A percentile compares a stretch with the other conserved stretches of the same genome.
These are phyloP conservation scores for Esox lucius DNA, from an alignment of 2,797 vertebrate genomes.

Conservation along the genomic window DNA sequence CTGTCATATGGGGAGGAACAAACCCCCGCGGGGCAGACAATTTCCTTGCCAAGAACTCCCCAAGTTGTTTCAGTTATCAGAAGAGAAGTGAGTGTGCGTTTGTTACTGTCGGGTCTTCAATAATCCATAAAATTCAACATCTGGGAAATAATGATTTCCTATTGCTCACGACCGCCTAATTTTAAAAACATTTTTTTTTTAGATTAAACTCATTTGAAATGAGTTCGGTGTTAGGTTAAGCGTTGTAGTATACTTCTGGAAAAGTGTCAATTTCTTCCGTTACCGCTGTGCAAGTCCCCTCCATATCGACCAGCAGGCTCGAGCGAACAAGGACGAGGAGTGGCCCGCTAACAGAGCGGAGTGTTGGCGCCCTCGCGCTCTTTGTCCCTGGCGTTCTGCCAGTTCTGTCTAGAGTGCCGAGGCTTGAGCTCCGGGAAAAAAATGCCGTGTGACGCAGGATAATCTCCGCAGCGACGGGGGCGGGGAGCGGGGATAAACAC, in stretches of 20 bases:
- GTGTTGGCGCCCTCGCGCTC: slow-evolving; percentile 71
- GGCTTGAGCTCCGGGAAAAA: slow-evolving; percentile 64
- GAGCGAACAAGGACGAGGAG: background rate
- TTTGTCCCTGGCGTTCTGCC: slow-evolving; percentile 77
- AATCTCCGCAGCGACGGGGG: slow-evolving; percentile 73
- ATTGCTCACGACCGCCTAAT: too few species aligned
- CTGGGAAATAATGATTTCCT: too few species aligned
- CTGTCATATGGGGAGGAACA: slow-evolving; percentile 79
- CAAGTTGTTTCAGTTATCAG: background rate
- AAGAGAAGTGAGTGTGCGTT: background rate
- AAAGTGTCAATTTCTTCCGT: background rate
- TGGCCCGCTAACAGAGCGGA: slow-evolving; percentile 1
- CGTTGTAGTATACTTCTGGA: background rate
- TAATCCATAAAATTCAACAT: too few species aligned
- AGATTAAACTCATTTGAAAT: too few species aligned
- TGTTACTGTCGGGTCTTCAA: background rate
- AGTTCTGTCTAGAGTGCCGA: slow-evolving; percentile 74
- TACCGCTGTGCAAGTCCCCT: background rate
- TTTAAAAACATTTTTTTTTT: too few species aligned
- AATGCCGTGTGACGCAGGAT: slow-evolving; percentile 73
- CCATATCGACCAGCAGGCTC: background rate
- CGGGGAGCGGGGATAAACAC: slow-evolving; percentile 71
- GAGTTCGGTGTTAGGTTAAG: background rate
- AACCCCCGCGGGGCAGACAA: slow-evolving; percentile 82
- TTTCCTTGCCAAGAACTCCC: slow-evolving; percentile 67